Conservation (phyloP, 2,797 vertebrate genomes). For the Trematomus bernacchii region DNA sequence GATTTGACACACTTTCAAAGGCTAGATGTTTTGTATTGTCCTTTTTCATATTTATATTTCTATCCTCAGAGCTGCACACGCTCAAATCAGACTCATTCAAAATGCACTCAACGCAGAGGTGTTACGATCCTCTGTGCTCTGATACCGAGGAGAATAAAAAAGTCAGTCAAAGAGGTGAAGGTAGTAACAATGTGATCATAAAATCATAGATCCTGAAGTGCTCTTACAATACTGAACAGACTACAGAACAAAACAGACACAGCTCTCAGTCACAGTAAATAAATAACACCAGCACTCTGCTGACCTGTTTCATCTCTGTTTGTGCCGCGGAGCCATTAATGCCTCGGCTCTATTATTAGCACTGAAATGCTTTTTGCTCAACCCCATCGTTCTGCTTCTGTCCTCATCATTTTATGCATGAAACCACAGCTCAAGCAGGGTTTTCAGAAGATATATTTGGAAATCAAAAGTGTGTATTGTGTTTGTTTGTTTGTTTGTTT, state of each 20-base stretch:
- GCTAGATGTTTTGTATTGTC: neutral
- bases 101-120: slow-evolving; percentile 41
- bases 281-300: slow-evolving; percentile 48
- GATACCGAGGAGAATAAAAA: slow-evolving; percentile 13
- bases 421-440: slow-evolving; percentile 16
- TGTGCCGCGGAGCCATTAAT: slow-evolving; percentile 54
- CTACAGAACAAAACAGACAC: slow-evolving; percentile 32
- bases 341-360: slow-evolving; percentile 64
- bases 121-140: slow-evolving; percentile 17
- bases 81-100: slow-evolving; percentile 10
- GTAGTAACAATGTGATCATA: slow-evolving; percentile 46
- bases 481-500: slow-evolving; percentile 29
- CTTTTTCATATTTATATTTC: slow-evolving; percentile 32
- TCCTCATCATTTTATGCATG: slow-evolving; percentile 35
- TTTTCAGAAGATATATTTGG: neutral
- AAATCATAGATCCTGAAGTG: slow-evolving; percentile 54
- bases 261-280: slow-evolving; percentile 50
- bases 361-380: slow-evolving; percentile 39
- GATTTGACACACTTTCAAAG: neutral
- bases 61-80: neutral
- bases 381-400: slow-evolving; percentile 24
- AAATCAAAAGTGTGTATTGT: neutral
- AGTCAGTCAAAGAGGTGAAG: slow-evolving; percentile 41
- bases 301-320: slow-evolving; percentile 61
- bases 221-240: slow-evolving; percentile 33